Percentiles rank a stretch among this genome's conserved stretches.
These are phyloP conservation scores for Siniperca chuatsi DNA, from an alignment of 2,113 vertebrate genomes.

Conservation along the genomic window DNA sequence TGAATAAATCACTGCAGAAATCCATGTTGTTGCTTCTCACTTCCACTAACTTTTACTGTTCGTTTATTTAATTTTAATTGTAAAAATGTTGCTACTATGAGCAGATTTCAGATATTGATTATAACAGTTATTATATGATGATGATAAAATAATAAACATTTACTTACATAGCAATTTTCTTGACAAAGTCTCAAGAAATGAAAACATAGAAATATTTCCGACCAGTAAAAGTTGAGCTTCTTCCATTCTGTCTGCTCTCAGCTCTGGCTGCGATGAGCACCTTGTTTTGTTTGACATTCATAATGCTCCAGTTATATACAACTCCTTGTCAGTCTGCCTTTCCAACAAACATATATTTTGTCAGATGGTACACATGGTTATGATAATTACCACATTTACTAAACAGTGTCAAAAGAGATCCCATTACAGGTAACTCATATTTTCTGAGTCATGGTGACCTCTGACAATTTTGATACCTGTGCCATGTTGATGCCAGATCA, in stretches of 20 bases:
- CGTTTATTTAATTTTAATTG: no score
- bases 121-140: neutral
- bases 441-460: slow-evolving; percentile 34
- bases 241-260: neutral
- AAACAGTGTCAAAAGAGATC: neutral
- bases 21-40: neutral
- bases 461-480: neutral
- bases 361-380: neutral
- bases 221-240: neutral
- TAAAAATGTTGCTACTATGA: neutral
- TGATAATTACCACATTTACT: neutral
- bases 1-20: neutral
- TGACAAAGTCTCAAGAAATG: neutral
- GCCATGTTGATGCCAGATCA: neutral
- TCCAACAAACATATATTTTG: neutral
- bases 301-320: neutral
- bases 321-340: neutral
- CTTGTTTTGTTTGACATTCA: neutral
- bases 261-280: neutral
- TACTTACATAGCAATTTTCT: neutral
- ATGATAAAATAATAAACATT: neutral
- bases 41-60: no score
- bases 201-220: neutral
- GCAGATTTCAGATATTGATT: neutral
- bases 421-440: neutral